Evolutionary conservation across 2,113 vertebrate species (phyloP).

Genomic region (Triplophysa tibetana): DNA sequence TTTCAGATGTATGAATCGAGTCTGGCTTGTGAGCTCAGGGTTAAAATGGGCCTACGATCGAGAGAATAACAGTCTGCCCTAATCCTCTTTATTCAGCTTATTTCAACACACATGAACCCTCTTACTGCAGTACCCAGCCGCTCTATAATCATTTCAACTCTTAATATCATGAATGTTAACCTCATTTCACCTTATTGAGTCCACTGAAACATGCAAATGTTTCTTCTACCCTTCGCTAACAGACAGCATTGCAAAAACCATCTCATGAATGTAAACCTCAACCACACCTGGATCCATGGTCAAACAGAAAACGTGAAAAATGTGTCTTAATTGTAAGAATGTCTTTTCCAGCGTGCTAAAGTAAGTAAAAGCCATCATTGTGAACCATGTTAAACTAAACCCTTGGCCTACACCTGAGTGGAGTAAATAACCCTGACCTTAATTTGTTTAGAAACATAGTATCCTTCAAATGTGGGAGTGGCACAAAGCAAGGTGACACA

Average conservation of each 20-base stretch:
- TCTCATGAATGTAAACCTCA: not conserved
- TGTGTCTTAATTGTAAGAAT: not conserved
- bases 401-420: conserved; percentile 10
- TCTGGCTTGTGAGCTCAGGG: not conserved
- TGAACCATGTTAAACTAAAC: not conserved
- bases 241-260: not conserved
- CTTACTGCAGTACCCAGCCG: not conserved
- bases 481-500: conserved; percentile 10
- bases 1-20: conserved; percentile 3
- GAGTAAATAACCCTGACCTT: conserved; percentile 15
- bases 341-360: no score
- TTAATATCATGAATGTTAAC: not conserved
- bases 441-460: conserved; percentile 19
- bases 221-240: not conserved
- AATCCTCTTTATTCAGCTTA: conserved; percentile 47
- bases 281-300: not conserved
- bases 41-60: conserved; percentile 2
- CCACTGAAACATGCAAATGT: not conserved
- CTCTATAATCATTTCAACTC: conserved; percentile 6
- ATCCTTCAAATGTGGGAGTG: conserved; percentile 28
- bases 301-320: not conserved
- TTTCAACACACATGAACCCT: conserved; percentile 21
- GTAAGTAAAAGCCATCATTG: no score
- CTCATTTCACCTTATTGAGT: conserved; percentile 3
- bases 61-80: conserved; percentile 14